Conservation (phyloP, 2,113 vertebrate genomes). For the Bothrops jararaca region DNA sequence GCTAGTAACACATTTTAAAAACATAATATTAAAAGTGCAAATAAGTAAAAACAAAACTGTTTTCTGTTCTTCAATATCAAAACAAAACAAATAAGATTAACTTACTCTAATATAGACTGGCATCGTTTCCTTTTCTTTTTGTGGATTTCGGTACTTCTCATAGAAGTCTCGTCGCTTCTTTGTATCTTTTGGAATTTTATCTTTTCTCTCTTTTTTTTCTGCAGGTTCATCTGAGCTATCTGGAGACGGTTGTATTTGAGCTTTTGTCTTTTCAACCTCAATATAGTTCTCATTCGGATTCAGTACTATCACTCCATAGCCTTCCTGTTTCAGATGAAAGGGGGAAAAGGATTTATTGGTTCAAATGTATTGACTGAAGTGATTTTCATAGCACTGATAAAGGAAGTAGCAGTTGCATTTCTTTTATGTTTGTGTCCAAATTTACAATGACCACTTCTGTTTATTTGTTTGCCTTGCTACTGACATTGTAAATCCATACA, state of each 20-base stretch:
- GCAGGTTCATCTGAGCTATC: constrained; percentile 89
- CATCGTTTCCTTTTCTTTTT: constrained; percentile 90
- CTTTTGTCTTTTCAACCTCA: constrained; percentile 87
- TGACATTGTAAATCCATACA: constrained; percentile 34
- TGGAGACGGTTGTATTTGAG: constrained; percentile 70
- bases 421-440: constrained; percentile 31
- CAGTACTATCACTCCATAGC: constrained; percentile 92
- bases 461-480: constrained; percentile 34
- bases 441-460: neutral
- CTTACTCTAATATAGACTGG: constrained; percentile 91
- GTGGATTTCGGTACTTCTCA: constrained; percentile 95
- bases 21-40: neutral
- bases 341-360: constrained; percentile 48
- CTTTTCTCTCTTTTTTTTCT: constrained; percentile 92
- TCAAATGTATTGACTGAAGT: constrained; percentile 33
- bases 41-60: constrained; percentile 5
- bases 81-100: constrained; percentile 40
- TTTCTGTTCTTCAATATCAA: constrained; percentile 18
- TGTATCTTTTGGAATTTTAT: constrained; percentile 82
- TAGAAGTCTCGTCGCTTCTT: constrained; percentile 92
- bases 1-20: constrained; percentile 25
- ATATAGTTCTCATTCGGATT: constrained; percentile 98
- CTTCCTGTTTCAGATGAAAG: constrained; percentile 78
- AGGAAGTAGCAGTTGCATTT: constrained; percentile 13
- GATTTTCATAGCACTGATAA: constrained; percentile 44